Evolutionary conservation across 1,140 invertebrate species (phyloP).

Genomic region (Macrobrachium rosenbergii): DNA sequence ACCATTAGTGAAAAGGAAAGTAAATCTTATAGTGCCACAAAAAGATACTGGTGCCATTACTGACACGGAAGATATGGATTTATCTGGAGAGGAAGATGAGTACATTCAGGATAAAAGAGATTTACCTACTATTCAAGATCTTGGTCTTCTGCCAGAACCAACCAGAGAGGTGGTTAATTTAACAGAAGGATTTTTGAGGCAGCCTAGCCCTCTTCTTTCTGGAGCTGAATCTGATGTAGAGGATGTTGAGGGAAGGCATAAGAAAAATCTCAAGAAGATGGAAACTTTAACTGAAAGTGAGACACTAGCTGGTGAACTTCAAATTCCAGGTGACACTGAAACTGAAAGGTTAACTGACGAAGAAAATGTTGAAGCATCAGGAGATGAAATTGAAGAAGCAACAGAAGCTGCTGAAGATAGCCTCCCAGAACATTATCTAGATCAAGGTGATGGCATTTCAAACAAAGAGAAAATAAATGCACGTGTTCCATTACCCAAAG

Average conservation of each 20-base stretch:
- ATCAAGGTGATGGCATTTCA: constrained; percentile 64
- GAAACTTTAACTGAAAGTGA: background rate
- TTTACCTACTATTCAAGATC: constrained; percentile 54
- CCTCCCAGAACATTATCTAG: constrained; percentile 57
- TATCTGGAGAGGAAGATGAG: constrained; percentile 67
- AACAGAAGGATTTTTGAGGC: constrained; percentile 57
- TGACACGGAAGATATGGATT: constrained; percentile 69
- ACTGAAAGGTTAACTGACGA: constrained; percentile 48
- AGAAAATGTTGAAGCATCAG: constrained; percentile 50
- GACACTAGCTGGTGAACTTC: constrained; percentile 1
- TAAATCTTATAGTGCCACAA: constrained; percentile 18
- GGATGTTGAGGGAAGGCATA: constrained; percentile 63
- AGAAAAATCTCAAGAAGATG: constrained; percentile 42
- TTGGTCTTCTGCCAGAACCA: constrained; percentile 49
- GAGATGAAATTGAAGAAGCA: constrained; percentile 34
- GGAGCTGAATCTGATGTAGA: constrained; percentile 59
- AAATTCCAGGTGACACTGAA: constrained; percentile 31
- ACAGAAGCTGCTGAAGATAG: constrained; percentile 57
- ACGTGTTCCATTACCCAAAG: constrained; percentile 65
- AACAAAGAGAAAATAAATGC: constrained; percentile 50
- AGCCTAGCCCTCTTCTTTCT: constrained; percentile 40
- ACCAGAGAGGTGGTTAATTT: constrained; percentile 51
- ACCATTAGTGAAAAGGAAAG: constrained; percentile 60
- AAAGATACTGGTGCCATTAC: constrained; percentile 65
- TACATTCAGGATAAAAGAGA: constrained; percentile 57